Conservation (phyloP, 2,113 vertebrate species). For the Tapirus terrestris region DNA sequence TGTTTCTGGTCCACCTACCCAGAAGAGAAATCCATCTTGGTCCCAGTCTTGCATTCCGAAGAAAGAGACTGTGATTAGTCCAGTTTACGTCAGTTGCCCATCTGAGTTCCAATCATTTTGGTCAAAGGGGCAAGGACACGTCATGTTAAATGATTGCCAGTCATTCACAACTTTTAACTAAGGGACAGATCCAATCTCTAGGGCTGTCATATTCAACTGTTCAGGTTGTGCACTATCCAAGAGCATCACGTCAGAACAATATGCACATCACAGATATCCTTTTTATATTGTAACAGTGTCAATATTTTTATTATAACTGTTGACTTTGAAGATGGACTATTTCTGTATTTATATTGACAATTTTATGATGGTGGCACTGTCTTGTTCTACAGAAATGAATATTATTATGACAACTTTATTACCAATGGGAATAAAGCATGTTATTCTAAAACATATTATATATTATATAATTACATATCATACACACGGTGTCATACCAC, state of each 20-base stretch:
- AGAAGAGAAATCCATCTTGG: background rate
- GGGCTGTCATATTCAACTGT: background rate
- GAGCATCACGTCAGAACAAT: background rate
- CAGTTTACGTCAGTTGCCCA: background rate
- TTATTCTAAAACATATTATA: background rate
- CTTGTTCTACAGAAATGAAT: background rate
- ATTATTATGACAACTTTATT: slow-evolving; percentile 3
- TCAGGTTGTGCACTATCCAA: background rate
- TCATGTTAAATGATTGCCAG: background rate
- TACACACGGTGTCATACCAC: background rate
- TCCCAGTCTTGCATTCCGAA: background rate
- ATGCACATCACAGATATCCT: background rate
- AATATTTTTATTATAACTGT: background rate
- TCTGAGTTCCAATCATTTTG: background rate
- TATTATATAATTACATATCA: background rate
- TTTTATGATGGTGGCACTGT: slow-evolving; percentile 1
- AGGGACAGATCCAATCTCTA: background rate
- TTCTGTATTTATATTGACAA: background rate
- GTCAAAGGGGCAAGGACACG: background rate
- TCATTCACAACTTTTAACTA: background rate
- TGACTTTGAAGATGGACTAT: background rate
- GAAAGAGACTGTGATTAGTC: background rate
- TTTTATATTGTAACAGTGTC: background rate
- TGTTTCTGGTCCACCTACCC: background rate
- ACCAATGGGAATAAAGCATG: background rate